Conservation (phyloP, 2,888 invertebrate species). For the Autographa pulchrina region DNA sequence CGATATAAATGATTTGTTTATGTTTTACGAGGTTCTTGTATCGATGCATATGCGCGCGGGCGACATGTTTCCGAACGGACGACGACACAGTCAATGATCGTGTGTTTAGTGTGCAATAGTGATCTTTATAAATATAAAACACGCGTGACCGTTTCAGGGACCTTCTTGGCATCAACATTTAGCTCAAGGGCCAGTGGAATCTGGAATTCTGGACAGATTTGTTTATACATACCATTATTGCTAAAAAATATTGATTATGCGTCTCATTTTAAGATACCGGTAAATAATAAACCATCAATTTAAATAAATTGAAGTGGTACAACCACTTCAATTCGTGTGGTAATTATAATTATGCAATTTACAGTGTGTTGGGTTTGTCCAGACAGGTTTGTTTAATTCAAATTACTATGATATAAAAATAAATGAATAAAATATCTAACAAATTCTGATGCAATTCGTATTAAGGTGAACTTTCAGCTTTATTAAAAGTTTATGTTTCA, state of each 20-base stretch:
- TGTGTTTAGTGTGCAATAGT: constrained; percentile 59
- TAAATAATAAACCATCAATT: not conserved
- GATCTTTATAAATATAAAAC: constrained; percentile 72
- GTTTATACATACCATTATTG: constrained; percentile 6
- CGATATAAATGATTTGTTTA: constrained; percentile 55
- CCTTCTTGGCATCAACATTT: constrained; percentile 60
- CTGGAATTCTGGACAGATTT: constrained; percentile 35
- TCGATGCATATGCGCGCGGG: constrained; percentile 65
- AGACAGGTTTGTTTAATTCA: too few relatives aligned
- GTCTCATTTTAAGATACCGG: not conserved
- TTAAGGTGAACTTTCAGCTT: too few relatives aligned
- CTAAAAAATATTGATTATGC: not conserved
- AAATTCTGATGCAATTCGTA: too few relatives aligned
- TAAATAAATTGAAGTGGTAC: not conserved
- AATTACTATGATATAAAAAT: too few relatives aligned
- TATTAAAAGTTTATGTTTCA: too few relatives aligned
- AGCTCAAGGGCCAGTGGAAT: constrained; percentile 58
- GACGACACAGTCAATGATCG: constrained; percentile 70
- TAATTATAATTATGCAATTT: too few relatives aligned
- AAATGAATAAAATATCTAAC: too few relatives aligned
- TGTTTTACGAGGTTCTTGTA: constrained; percentile 62
- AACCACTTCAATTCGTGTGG: too few relatives aligned
- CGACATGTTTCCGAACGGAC: constrained; percentile 73
- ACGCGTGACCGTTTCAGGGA: constrained; percentile 62
- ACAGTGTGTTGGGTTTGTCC: too few relatives aligned